phyloP scores from a whole-genome alignment of 2,888 invertebrate species.

The Altica lythri region DNA sequence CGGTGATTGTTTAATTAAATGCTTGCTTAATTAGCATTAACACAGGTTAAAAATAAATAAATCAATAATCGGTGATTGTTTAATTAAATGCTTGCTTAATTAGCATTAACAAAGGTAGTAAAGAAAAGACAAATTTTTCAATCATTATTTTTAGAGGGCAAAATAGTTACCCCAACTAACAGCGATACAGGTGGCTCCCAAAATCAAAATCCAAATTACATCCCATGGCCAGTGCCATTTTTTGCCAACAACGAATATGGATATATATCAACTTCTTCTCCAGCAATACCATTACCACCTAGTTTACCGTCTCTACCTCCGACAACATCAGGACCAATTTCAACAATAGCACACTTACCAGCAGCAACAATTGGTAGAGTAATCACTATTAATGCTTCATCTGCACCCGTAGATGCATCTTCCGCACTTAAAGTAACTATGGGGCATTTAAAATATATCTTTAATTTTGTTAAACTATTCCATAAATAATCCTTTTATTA shows the following conservation, averaged over 20 bases:
- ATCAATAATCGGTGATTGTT: too few relatives aligned
- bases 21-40: too few relatives aligned
- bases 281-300: not conserved
- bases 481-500: not conserved
- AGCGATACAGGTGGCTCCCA: too few relatives aligned
- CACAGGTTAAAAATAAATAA: too few relatives aligned
- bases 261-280: not conserved
- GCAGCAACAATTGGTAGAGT: slow-evolving; percentile 12
- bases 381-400: slow-evolving; percentile 10
- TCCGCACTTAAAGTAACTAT: not conserved
- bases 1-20: too few relatives aligned
- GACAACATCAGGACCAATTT: not conserved
- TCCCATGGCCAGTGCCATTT: slow-evolving; percentile 17
- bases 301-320: not conserved
- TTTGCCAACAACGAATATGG: slow-evolving; percentile 8
- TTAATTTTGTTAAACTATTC: not conserved
- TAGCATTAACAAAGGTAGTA: too few relatives aligned
- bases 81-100: too few relatives aligned
- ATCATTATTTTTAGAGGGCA: too few relatives aligned
- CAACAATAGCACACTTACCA: not conserved
- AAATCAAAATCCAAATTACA: not conserved
- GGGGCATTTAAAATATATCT: too few relatives aligned
- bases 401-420: slow-evolving; percentile 5
- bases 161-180: too few relatives aligned
- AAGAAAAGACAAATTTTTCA: too few relatives aligned